Evolutionary conservation across 2,113 vertebrate genomes (phyloP), one percentile per base, ranked within the genome.

Genomic region (Tragelaphus imberbis): DNA sequence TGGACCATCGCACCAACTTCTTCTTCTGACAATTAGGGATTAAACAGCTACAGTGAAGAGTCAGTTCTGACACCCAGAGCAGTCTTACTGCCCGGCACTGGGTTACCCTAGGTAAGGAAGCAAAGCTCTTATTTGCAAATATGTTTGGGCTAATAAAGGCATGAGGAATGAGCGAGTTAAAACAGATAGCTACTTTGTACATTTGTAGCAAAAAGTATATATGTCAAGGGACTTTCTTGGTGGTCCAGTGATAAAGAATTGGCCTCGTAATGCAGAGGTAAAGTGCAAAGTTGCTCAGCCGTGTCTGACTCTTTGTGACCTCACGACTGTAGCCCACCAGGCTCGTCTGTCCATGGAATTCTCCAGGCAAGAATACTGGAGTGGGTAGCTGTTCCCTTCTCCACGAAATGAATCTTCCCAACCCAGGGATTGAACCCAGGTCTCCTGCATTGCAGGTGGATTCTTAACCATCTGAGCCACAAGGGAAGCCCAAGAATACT

Each of bases 311-410:
- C 17, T 71, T 11, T 71, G 68, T 0, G 0, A 36, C 68, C 9
- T 4, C 68, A 36, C 5, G 68, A 40, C 2, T 10, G n/a, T 71
- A 2, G n/a, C 68, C n/a, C 33, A 5, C 19, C n/a, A 71, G 68
- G 68, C n/a, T 36, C 4, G 4, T 71, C 68, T 36, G 19, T 71
- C 68, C n/a, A 21, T 21, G n/a, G 65, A n/a, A 71, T 10, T 71
- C 65, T 71, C n/a, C 68, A 71, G 68, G 68, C 68, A 19, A n/a
- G 16, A 68, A 16, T 55, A 68, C 3, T n/a, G 63, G 63, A 68
- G 63, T 68, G 7, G 7, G 63, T n/a, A n/a, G 63, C 33, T 2
- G 0, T n/a, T n/a, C 16, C 33, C 63, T n/a, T 19, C 63, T 10
- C 16, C 33, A 68, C 7, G 33, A 16, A 17, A 65, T 1, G 15